Evolutionary conservation across 1,140 invertebrate genomes (phyloP), one percentile per base, ranked within the genome.

Genomic region (Chironomus tepperi): DNA sequence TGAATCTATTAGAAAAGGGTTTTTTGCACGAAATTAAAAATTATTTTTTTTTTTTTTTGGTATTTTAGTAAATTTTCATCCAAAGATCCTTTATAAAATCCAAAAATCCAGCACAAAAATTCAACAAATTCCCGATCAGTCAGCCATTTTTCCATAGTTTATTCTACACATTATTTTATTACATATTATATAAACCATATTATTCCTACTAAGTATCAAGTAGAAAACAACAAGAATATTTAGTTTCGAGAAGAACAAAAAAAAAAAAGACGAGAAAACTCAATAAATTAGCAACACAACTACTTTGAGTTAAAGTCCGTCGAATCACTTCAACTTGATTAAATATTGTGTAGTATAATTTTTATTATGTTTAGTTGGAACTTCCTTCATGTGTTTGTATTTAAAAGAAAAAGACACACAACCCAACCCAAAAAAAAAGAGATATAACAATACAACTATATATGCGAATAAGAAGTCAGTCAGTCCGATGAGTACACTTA

Each of bases 291-390:
- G 19, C 16, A 70, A 21, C 16, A 70, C 65, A 21, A 21, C 65
- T 21, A 9, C 65, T 18, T 18, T 16, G 7, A 70, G 65, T 70
- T 70, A 21, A 70, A 70, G 65, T 70, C 19, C 16, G 65, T 21
- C 16, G 65, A 70, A 70, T 70, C 65, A 70, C 65, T 70, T 70
- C 65, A 19, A 70, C 65, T 70, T 70, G 65, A 70, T 70, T 70
- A 70, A 70, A 70, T 70, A 16, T 70, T 70, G 65, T 70, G 65
- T 70, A 70, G 65, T 70, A 19, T 70, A 70, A 18, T 70, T 67
- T 70, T 70, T 70, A 70, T 70, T 70, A 70, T 70, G 65, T 70
- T 70, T 70, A 70, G 65, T 57, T n/a, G 47, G 47, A 57, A 18
- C 16, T 21, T 70, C 64, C n/a, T 19, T 67, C 64, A 18, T 7